Evolutionary conservation across 2,888 invertebrate species (phyloP).

Genomic region (Sesia apiformis): DNA sequence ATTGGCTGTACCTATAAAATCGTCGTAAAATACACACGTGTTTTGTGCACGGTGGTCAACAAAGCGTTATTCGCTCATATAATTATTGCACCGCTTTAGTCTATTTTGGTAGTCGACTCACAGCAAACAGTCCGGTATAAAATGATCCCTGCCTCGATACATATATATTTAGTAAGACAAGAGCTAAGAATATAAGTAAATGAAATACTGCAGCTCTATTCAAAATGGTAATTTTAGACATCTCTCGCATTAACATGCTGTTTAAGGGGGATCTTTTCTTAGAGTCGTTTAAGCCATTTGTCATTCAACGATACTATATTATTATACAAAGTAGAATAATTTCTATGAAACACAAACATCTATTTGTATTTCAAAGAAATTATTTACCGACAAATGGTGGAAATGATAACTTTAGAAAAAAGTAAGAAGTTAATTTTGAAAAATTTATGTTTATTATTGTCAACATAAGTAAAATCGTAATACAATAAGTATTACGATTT

Average conservation of each 20-base stretch:
- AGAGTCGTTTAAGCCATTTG: conserved; percentile 31
- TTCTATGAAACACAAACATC: no score
- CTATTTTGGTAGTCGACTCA: conserved; percentile 62
- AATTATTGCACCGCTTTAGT: conserved; percentile 63
- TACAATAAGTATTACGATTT: no score
- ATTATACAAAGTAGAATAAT: no score
- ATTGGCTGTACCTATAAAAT: neutral
- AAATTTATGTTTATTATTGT: no score
- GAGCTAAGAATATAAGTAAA: conserved; percentile 22
- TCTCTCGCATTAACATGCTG: conserved; percentile 17
- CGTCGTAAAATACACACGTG: conserved; percentile 26
- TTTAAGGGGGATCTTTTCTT: conserved; percentile 41
- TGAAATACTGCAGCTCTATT: conserved; percentile 26
- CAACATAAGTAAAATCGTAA: no score
- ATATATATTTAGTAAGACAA: conserved; percentile 20
- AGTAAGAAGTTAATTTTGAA: no score
- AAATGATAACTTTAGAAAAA: no score
- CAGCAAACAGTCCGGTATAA: conserved; percentile 31
- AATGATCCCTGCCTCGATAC: conserved; percentile 22
- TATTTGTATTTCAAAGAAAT: no score
- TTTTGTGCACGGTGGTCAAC: conserved; percentile 37
- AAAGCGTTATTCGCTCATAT: conserved; percentile 62
- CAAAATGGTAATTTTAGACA: conserved; percentile 30
- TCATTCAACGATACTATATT: conserved; percentile 21
- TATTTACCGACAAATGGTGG: no score